A percentile compares a stretch with the other conserved stretches of the same genome.
Conservation (phyloP, 2,888 invertebrate genomes). For the Junonia oenone region DNA sequence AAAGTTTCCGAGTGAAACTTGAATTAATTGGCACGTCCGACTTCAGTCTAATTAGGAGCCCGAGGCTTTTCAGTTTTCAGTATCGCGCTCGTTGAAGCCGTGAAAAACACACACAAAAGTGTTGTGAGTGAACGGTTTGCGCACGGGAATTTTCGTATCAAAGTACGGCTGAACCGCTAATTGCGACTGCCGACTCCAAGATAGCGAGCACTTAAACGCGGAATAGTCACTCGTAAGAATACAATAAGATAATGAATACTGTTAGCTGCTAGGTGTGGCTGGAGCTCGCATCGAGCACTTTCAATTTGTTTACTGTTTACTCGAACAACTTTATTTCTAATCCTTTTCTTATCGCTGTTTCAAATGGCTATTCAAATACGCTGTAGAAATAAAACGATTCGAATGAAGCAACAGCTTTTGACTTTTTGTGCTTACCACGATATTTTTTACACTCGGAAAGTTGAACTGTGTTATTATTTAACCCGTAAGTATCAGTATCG, state of each 20-base stretch:
- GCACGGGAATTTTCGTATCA: constrained; percentile 42
- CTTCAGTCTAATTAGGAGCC: constrained; percentile 79
- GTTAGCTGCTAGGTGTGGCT: not conserved
- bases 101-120: constrained; percentile 77
- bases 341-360: not conserved
- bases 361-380: not conserved
- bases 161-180: constrained; percentile 35
- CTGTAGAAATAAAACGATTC: not conserved
- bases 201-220: constrained; percentile 10
- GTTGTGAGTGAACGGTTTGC: constrained; percentile 57
- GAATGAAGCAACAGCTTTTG: not conserved
- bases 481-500: constrained; percentile 6
- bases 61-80: constrained; percentile 68
- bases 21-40: constrained; percentile 80
- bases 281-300: not conserved
- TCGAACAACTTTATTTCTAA: not conserved
- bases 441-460: not conserved
- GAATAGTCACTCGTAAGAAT: constrained; percentile 5
- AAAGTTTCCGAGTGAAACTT: constrained; percentile 79
- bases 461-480: not conserved
- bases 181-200: constrained; percentile 31
- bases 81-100: constrained; percentile 68
- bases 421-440: not conserved
- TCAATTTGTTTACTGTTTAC: not conserved
- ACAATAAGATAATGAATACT: constrained; percentile 9